phyloP scores from a whole-genome alignment of 1,140 invertebrate species.

The Lethocerus indicus region DNA sequence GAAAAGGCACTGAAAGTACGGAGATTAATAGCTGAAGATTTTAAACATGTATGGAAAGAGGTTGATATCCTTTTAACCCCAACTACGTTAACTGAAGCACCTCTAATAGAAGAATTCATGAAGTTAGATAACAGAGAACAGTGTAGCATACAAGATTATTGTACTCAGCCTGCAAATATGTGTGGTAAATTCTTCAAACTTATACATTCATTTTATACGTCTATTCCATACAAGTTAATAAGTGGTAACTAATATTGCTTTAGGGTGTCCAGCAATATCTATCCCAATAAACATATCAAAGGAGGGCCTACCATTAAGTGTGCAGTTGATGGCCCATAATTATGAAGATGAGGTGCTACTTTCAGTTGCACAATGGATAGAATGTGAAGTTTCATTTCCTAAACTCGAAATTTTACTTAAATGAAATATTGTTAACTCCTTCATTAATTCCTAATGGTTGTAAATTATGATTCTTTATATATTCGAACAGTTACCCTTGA shows the following conservation, averaged over 20 bases:
- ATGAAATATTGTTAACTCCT: no score
- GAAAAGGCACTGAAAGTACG: constrained; percentile 77
- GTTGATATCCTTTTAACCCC: constrained; percentile 86
- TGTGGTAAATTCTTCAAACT: constrained; percentile 40
- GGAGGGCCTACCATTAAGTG: constrained; percentile 65
- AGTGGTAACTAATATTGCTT: constrained; percentile 17
- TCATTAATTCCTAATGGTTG: no score
- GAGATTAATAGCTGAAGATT: constrained; percentile 76
- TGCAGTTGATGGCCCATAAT: constrained; percentile 80
- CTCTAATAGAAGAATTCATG: constrained; percentile 59
- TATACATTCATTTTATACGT: not conserved
- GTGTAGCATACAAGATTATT: constrained; percentile 78
- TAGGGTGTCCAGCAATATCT: constrained; percentile 76
- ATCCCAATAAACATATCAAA: constrained; percentile 66
- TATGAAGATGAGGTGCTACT: constrained; percentile 64
- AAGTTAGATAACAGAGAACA: constrained; percentile 68
- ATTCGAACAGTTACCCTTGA: no score
- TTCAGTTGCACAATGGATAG: constrained; percentile 68
- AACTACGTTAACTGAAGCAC: constrained; percentile 72
- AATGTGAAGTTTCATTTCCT: constrained; percentile 51
- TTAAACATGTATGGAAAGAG: constrained; percentile 47
- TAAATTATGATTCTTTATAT: no score
- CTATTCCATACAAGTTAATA: not conserved
- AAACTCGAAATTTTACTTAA: constrained; percentile 16
- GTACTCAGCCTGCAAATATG: constrained; percentile 90